Evolutionary conservation across 2,797 vertebrate genomes (phyloP), one percentile per base, ranked within the genome.

Genomic region (Melopsittacus undulatus): DNA sequence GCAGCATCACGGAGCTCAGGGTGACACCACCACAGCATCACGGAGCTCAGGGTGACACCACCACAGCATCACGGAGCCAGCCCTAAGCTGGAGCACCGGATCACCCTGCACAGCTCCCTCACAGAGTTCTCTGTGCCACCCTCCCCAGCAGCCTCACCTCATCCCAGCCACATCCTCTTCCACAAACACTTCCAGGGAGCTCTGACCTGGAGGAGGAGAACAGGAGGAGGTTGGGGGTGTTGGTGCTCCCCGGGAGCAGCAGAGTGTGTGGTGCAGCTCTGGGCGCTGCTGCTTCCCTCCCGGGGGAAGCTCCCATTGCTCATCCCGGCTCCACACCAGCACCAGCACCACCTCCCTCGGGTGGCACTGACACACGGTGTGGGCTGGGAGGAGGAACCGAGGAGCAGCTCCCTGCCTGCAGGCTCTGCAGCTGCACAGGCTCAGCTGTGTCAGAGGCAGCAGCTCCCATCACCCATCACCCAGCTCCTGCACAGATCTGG

Each of bases 121-220:
- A 22, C 3, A 4, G 32, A 54, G 21, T 54, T 34, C 54, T 22
- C 21, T 27, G 48, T 56, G 54, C 54, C 40, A 43, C 51, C 63
- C 32, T 4, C 19, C 0, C 1, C 3, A 10, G 67, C 3, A 36
- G n/a, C 51, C 98, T 98, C 89, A 98, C 98, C 97, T 94, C 29
- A 59, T 5, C 34, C 94, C 27, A 42, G 92, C 77, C 57, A 56
- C 89, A 30, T 98, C 97, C 8, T 97, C 97, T 90, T 98, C 97
- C 83, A 95, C 83, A 74, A 97, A 97, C 42, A 84, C 90, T 91
- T 98, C 98, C 89, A 96, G 64, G 56, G 97, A 98, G 94, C 97
- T 98, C 48, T 97, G 98, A 89, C 98, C 98, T 98, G 83, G 10
- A 63, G 29, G 26, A 74, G 43, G 54, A 89, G 83, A 52, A 43